A percentile compares a stretch with the other conserved stretches of the same genome.
Conservation (phyloP, 2,113 vertebrate species). For the Coreoperca whiteheadi region DNA sequence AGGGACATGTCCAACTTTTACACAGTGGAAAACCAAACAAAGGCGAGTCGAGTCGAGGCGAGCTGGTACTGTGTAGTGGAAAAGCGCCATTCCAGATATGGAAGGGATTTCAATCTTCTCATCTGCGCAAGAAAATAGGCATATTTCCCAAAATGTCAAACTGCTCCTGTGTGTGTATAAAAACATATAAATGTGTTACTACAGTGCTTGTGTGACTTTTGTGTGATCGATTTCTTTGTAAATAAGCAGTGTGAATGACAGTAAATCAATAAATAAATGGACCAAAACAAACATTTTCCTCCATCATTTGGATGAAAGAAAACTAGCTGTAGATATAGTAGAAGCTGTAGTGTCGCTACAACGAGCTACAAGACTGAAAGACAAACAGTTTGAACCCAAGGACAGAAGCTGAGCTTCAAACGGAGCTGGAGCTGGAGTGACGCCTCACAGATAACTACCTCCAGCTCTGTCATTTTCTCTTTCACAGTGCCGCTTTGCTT, state of each 20-base stretch:
- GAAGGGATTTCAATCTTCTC: neutral
- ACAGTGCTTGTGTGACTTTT: neutral
- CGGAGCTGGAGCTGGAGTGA: constrained; percentile 43
- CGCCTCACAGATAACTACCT: constrained; percentile 67
- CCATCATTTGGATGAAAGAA: constrained; percentile 24
- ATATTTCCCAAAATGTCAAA: neutral
- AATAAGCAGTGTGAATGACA: neutral
- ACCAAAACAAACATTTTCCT: neutral
- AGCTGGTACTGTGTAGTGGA: too few relatives aligned
- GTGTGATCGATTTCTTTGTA: neutral
- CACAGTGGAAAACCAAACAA: too few relatives aligned
- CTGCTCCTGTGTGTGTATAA: neutral
- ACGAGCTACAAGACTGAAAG: constrained; percentile 28
- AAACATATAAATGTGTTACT: neutral
- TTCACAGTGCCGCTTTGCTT: constrained; percentile 34
- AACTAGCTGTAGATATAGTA: constrained; percentile 17
- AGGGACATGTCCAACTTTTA: too few relatives aligned
- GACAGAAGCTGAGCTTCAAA: constrained; percentile 66
- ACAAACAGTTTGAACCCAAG: constrained; percentile 66
- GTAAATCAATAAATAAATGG: neutral
- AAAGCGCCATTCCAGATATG: neutral
- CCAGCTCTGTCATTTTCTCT: constrained; percentile 64
- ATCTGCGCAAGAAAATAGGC: neutral
- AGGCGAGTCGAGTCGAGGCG: too few relatives aligned
- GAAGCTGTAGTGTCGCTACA: constrained; percentile 23